Evolutionary conservation across 2,888 invertebrate species (phyloP), one percentile per base, ranked within the genome.

Genomic region (Lithophane leautieri): DNA sequence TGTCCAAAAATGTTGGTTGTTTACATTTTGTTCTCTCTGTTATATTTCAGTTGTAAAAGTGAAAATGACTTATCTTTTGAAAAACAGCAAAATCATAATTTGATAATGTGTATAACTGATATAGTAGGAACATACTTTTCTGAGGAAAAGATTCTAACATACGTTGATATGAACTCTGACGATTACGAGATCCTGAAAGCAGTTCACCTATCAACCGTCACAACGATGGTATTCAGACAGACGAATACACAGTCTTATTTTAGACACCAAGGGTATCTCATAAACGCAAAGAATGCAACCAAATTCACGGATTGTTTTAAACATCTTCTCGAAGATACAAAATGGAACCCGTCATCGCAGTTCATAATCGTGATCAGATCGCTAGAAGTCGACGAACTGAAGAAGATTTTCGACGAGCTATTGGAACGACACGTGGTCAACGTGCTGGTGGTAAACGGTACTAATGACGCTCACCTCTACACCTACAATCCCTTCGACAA

Each of bases 401-500:
- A 68, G 12, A 56, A 76, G 11, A 83, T 95, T 16, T 94, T 95
- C 67, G 83, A 93, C 44, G 76, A 82, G 47, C 80, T 94, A 40
- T 74, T 94, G 34, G 65, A 75, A 25, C 52, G 80, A 16, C 92
- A 90, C 44, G 88, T 94, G 0, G 40, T 76, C 11, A 86, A 93
- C 54, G 92, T 90, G 0, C n/a, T 93, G 4, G 80, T 94, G 6
- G 65, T 93, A 4, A 90, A 91, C 54, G 90, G 90, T 8, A 90
- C 86, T 3, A 70, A 81, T 0, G 86, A 91, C 19, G 85, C 87
- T 11, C 78, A 92, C 7, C 52, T 94, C 19, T 94, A 91, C 76
- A 90, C 93, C 1, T 95, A 94, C 79, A 92, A 95, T 77, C 93
- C 94, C 1, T 94, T 88, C 58, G 91, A 93, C 67, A 91, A 93